These are phyloP conservation scores for Bambusicola thoracicus DNA, from an alignment of 2,113 vertebrate species.

Conservation along the genomic window DNA sequence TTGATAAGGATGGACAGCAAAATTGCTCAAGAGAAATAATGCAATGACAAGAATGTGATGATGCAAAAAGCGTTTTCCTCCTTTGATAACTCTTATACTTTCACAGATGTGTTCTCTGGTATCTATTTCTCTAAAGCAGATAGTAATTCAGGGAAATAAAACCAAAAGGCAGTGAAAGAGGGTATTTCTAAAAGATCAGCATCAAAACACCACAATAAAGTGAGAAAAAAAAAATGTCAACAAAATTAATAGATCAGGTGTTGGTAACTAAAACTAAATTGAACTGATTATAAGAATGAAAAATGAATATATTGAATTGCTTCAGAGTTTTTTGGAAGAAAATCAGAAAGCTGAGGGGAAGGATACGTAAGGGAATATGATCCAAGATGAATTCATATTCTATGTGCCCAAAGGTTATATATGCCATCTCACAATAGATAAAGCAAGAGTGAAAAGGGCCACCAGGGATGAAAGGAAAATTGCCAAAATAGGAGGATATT, in stretches of 20 bases:
- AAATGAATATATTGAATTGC: background rate
- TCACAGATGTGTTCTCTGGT: background rate
- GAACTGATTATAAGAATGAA: background rate
- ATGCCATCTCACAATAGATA: background rate
- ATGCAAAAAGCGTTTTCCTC: background rate
- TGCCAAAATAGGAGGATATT: background rate
- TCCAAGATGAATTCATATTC: slow-evolving; percentile 34
- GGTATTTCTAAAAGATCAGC: background rate
- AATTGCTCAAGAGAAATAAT: background rate
- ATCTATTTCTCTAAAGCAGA: background rate
- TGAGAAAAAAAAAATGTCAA: background rate
- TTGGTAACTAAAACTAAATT: background rate
- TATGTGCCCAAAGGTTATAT: slow-evolving; percentile 5
- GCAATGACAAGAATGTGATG: background rate
- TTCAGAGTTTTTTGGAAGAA: slow-evolving; percentile 10
- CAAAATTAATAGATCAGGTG: background rate
- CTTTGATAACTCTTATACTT: background rate
- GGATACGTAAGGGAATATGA: background rate
- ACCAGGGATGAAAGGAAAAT: slow-evolving; percentile 19
- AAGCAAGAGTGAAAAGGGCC: background rate
- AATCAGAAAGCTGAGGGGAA: slow-evolving; percentile 3
- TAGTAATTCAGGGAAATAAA: background rate
- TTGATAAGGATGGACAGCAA: background rate
- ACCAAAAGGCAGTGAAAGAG: background rate
- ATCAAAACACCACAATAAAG: background rate